Base-by-base conservation (phyloP, 1,140 invertebrate genomes). In the Micrasema minimum region DNA sequence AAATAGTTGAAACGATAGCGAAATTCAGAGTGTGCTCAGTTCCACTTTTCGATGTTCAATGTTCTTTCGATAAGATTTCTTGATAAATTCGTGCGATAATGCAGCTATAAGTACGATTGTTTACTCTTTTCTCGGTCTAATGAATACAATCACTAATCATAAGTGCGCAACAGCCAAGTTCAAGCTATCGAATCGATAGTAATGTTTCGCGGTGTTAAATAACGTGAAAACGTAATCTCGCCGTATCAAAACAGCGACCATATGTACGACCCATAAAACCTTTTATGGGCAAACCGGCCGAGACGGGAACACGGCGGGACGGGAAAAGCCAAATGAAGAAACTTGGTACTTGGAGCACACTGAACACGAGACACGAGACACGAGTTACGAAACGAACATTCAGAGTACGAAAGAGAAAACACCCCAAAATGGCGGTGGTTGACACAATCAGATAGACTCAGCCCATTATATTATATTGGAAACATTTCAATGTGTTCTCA, bases 221-320 rank as follows among this genome's bases (percentile, higher is more conserved):
- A 31, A 31, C 26, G 43, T 26, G 59, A 64, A 64, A 46, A 64
- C 59, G 26, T 31, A 64, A 64, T 64, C 59, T 64, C 43, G 22
- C 22, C 59, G 26, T 26, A 64, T 64, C 59, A 64, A 64, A 64
- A 64, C 16, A 64, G 22, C 43, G 59, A 64, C 59, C 59, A 64
- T 64, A 64, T 64, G 59, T 41, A 45, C 22, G 59, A 46, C 59
- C 59, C 59, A 64, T 64, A 64, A 64, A 64, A 46, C 59, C 59
- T 64, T 64, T 64, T 64, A 64, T 64, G 59, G 59, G 41, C 59
- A 64, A 31, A 31, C 59, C 59, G 16, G 22, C 38, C 59, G 22
- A 12, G 7, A 61, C 55, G 26, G 53, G 11, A 4, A 3, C 14
- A 11, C 9, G 46, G 46, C 26, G 26, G 53, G 26, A 16, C 35